These are phyloP conservation scores for Eupithecia inturbata DNA, from an alignment of 2,888 invertebrate species.

Conservation along the genomic window DNA sequence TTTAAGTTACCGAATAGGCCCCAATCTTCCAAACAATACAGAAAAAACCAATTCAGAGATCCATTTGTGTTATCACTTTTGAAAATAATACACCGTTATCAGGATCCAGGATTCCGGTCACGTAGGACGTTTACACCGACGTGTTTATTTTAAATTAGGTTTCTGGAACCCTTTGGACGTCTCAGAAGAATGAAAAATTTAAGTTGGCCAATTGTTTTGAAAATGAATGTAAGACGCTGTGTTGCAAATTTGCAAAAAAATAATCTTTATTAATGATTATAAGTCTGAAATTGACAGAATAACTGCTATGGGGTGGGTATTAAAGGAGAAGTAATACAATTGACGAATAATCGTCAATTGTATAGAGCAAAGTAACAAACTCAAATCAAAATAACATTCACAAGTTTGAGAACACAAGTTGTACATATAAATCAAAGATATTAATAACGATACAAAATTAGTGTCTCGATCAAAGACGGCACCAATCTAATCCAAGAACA, in stretches of 20 bases:
- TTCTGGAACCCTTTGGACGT: constrained; percentile 70
- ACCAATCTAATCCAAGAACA: constrained; percentile 31
- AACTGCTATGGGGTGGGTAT: neutral
- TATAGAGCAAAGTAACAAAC: neutral
- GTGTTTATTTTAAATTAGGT: constrained; percentile 83
- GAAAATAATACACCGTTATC: constrained; percentile 70
- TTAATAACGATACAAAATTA: constrained; percentile 12
- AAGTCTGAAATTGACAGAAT: no score
- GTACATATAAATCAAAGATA: constrained; percentile 1
- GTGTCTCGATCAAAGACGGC: constrained; percentile 27
- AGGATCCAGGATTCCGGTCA: constrained; percentile 72
- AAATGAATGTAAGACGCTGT: neutral
- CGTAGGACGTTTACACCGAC: constrained; percentile 76
- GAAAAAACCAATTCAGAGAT: constrained; percentile 44
- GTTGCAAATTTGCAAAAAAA: neutral
- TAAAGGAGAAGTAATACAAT: neutral
- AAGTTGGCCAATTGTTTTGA: constrained; percentile 63
- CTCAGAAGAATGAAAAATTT: constrained; percentile 76
- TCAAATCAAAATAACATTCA: neutral
- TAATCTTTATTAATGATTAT: neutral
- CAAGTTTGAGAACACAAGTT: neutral
- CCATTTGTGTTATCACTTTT: constrained; percentile 65
- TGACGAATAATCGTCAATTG: neutral
- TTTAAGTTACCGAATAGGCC: constrained; percentile 17
- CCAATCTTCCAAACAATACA: constrained; percentile 36